Evolutionary conservation across 2,113 vertebrate species (phyloP).

Genomic region (Lamprotornis superbus): DNA sequence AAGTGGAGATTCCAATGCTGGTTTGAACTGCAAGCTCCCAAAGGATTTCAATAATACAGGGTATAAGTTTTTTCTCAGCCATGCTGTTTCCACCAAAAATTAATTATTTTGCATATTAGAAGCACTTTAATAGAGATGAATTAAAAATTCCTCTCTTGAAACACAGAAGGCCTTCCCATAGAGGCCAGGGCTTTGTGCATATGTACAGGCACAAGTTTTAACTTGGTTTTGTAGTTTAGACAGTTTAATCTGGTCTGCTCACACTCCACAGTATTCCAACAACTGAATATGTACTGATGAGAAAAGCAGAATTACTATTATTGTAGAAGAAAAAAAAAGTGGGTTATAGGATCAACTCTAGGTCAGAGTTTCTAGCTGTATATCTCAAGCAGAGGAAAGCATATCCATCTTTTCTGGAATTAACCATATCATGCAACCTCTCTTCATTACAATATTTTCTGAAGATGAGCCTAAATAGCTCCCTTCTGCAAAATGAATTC

Average conservation of each 20-base stretch:
- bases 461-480: background rate
- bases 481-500: background rate
- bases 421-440: background rate
- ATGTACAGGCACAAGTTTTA: background rate
- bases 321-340: background rate
- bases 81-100: background rate
- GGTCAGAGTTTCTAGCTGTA: background rate
- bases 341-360: background rate
- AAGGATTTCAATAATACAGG: background rate
- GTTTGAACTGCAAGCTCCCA: background rate
- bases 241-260: background rate
- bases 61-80: background rate
- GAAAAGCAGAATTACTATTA: background rate
- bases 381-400: background rate
- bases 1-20: background rate
- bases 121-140: background rate
- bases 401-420: background rate
- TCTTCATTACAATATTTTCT: background rate
- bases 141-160: background rate
- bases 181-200: background rate
- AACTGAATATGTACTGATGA: background rate
- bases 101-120: background rate
- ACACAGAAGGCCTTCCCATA: background rate
- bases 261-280: background rate
- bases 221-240: background rate